These are phyloP conservation scores for Crocallis elinguaria DNA, from an alignment of 2,888 invertebrate species.

Conservation along the genomic window DNA sequence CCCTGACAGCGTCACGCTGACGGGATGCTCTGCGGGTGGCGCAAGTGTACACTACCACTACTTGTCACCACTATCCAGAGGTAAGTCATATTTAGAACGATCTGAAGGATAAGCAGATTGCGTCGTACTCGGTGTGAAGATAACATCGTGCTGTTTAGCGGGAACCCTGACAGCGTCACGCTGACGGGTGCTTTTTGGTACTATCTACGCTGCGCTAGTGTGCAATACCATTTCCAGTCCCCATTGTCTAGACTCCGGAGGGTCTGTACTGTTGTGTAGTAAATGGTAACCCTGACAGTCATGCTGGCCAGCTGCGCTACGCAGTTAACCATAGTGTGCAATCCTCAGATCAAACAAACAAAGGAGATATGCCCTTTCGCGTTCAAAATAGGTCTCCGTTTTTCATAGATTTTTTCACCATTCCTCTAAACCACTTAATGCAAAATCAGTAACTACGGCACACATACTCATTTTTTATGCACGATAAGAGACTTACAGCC, in stretches of 20 bases:
- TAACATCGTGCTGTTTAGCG: constrained; percentile 59
- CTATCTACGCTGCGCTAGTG: constrained; percentile 90
- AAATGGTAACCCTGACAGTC: too few species aligned
- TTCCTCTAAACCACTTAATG: too few species aligned
- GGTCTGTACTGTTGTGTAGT: too few species aligned
- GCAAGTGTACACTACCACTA: constrained; percentile 90
- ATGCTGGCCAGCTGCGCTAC: not conserved
- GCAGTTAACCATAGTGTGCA: not conserved
- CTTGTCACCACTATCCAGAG: constrained; percentile 74
- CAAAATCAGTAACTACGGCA: too few species aligned
- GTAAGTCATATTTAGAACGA: not conserved
- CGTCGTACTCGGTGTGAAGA: too few species aligned
- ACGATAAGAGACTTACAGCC: too few species aligned
- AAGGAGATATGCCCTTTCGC: too few species aligned
- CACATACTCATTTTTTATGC: too few species aligned
- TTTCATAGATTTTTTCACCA: too few species aligned
- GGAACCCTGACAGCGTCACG: constrained; percentile 88
- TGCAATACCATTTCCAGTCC: constrained; percentile 89
- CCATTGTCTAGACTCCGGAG: constrained; percentile 58
- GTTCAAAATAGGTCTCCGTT: too few species aligned
- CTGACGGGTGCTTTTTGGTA: constrained; percentile 90
- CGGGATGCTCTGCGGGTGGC: constrained; percentile 90
- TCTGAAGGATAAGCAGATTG: too few species aligned
- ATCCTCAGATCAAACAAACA: too few species aligned
- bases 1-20: constrained; percentile 87